Evolutionary conservation across 2,113 vertebrate species (phyloP).

Genomic region (Cathartes aura): DNA sequence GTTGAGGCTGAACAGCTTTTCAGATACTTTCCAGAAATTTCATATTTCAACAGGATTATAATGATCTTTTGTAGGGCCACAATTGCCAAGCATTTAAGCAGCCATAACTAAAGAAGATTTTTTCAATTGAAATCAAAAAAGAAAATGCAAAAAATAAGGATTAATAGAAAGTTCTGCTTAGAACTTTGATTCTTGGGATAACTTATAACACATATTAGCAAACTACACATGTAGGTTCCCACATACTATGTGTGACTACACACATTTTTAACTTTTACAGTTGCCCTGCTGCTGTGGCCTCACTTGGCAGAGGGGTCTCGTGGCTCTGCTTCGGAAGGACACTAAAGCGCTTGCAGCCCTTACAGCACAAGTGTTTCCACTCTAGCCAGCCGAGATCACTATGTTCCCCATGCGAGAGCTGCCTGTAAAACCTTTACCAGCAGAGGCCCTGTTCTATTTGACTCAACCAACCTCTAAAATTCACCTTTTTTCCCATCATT

Average conservation of each 20-base stretch:
- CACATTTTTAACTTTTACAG: not conserved
- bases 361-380: not conserved
- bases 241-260: not conserved
- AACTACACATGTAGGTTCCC: not conserved
- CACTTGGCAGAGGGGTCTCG: rapidly evolving
- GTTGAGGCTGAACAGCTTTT: not conserved
- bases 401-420: not conserved
- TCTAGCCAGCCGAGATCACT: not conserved
- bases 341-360: not conserved
- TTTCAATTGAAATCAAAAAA: not conserved
- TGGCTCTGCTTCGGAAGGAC: not conserved
- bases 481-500: not conserved
- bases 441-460: not conserved
- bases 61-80: not conserved
- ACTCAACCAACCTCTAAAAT: not conserved
- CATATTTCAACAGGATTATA: not conserved
- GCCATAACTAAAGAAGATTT: not conserved
- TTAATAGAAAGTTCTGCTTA: not conserved
- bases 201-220: not conserved
- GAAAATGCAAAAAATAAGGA: not conserved
- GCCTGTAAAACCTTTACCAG: not conserved
- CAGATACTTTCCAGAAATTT: not conserved
- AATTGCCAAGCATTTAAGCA: not conserved
- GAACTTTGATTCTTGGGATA: not conserved
- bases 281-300: not conserved